These are phyloP conservation scores for Aleiodes alternator DNA, from an alignment of 2,888 invertebrate species.

Conservation along the genomic window DNA sequence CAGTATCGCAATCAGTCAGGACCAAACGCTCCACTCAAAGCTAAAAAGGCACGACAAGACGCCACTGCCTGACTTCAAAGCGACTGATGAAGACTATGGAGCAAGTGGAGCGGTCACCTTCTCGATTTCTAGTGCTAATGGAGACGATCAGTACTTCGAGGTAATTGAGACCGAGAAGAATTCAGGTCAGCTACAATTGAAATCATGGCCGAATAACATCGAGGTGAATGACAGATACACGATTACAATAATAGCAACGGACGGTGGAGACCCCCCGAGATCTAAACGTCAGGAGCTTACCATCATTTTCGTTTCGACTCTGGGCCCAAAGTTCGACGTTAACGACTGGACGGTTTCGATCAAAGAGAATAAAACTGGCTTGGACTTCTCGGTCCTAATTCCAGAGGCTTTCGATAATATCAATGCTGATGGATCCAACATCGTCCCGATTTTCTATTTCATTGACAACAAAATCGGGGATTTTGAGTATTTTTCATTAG, in stretches of 20 bases:
- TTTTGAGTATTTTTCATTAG: constrained; percentile 72
- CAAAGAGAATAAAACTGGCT: constrained; percentile 56
- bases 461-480: constrained; percentile 48
- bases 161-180: constrained; percentile 51
- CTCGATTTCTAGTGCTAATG: constrained; percentile 67
- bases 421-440: constrained; percentile 47
- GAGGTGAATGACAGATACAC: constrained; percentile 39
- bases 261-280: constrained; percentile 54
- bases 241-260: constrained; percentile 55
- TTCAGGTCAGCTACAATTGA: constrained; percentile 55
- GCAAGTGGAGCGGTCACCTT: constrained; percentile 78
- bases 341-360: constrained; percentile 56
- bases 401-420: constrained; percentile 56
- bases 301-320: constrained; percentile 54
- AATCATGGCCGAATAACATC: constrained; percentile 38
- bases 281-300: constrained; percentile 42
- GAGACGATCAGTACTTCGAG: constrained; percentile 54
- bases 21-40: constrained; percentile 57
- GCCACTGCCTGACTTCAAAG: constrained; percentile 75
- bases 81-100: constrained; percentile 78
- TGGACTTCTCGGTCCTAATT: constrained; percentile 45
- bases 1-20: constrained; percentile 54
- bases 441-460: constrained; percentile 56
- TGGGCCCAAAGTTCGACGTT: constrained; percentile 55
- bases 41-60: constrained; percentile 70